Evolutionary conservation across 2,113 vertebrate genomes (phyloP), one percentile per base, ranked within the genome.

Genomic region (Grallaria varia): DNA sequence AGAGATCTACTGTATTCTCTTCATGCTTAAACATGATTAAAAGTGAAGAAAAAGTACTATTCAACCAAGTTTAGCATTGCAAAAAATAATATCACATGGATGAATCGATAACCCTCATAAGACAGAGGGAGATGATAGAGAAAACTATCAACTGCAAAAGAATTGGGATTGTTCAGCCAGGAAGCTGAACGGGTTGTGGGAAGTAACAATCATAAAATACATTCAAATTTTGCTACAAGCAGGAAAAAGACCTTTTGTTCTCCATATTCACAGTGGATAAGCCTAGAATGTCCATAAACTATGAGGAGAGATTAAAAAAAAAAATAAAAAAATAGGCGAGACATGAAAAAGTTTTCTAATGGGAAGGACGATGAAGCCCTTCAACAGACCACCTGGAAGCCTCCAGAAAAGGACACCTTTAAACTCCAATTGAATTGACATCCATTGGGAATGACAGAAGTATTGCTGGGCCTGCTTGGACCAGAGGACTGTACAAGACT

Each of bases 31-130:
- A 30, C 77, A 79, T 71, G 15, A 37, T 72, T 56, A 91, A 78
- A 94, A 88, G 81, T 47, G 35, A 78, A 55, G 75, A 28, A 72
- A 91, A 93, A 71, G 81, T 71, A 44, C 56, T 73, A 75, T 94
- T 93, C 95, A 96, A 93, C 75, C 80, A 87, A 86, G 95, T 97
- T 97, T 95, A 92, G 90, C 45, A 44, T 83, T 76, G 79, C 88
- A 92, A 71, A 85, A 79, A 78, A 86, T 27, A 90, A 31, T 71
- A 84, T 92, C 94, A 77, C 91, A 63, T 31, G 80, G 74, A 80
- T 93, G 53, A 93, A 95, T 95, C 93, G 79, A 82, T 95, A 95
- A 79, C 44, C 74, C 73, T 95, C 84, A 78, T 63, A 95, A 96
- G 87, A 94, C 44, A 73, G 42, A 80, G 55, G 33, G 77, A 91